Base-by-base conservation (phyloP, 2,888 invertebrate species). In the Subacronicta megacephala region DNA sequence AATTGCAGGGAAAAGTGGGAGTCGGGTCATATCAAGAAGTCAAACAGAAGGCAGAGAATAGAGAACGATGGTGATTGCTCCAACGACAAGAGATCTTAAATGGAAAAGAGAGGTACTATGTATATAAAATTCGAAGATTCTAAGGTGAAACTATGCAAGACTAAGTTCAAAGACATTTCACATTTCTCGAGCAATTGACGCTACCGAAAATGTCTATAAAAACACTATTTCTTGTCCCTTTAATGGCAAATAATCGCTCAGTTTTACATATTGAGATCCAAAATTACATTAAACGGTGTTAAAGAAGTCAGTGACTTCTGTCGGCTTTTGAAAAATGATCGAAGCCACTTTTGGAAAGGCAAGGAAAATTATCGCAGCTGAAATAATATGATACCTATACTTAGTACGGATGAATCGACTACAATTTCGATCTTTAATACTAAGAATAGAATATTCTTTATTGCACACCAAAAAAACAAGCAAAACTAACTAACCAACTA, bases 201-300 rank as follows among this genome's bases (percentile, higher is more conserved):
- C 20, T 29, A 26, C 12, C 16, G 12, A 31, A 31, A 26, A 9
- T 23, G 42, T 43, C 15, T 16, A 15, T 31, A 31, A 3, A 31
- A 43, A 29, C 17, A 31, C 10, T 1, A 29, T 43, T 31, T 17
- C 29, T 31, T 17, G 16, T 16, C 40, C 15, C 12, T 12, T 43
- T 10, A 43, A 43, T 43, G 42, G 12, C 17, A 31, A 43, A 43
- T 43, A 43, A 43, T 41, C 9, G 10, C 17, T 17, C 0, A 10
- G 12, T n/a, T 46, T 37, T 36, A 20, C 7, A 15, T 44, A 26
- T 9, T 1, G 20, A 23, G 12, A 35, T 20, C 20, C 7, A 12
- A n/a, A n/a, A n/a, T 38, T 17, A 26, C 37, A 46, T 12, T 16
- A 37, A 16, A 16, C 16, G 26, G 10, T 18, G 7, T 36, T 46